Percentiles rank a stretch among this genome's conserved stretches.
Conservation (phyloP, 2,797 vertebrate species). For the Cheirogaleus major region DNA sequence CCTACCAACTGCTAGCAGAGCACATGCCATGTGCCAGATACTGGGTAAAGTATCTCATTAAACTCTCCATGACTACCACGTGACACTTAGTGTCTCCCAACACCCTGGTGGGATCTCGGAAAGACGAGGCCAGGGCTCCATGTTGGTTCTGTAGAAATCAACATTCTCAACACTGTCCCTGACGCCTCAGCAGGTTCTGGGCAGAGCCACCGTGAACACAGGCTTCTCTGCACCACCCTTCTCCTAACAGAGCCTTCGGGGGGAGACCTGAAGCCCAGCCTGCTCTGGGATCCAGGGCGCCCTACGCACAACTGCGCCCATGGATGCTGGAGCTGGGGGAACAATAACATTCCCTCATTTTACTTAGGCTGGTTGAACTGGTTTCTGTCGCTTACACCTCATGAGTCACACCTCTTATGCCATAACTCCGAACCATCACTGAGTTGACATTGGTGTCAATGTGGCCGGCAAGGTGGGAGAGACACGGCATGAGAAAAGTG, state of each 20-base stretch:
- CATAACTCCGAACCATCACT: background rate
- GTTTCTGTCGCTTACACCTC: background rate
- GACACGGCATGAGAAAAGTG: background rate
- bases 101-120: background rate
- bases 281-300: too few relatives aligned
- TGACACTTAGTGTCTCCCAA: background rate
- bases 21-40: background rate
- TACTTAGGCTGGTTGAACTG: background rate
- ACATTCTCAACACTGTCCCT: background rate
- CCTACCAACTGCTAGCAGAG: background rate
- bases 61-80: background rate
- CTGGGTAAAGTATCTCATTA: background rate
- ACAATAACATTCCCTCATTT: background rate
- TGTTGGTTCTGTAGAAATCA: background rate
- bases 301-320: background rate
- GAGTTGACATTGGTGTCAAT: background rate
- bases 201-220: accelerated
- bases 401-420: background rate
- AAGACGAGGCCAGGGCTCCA: background rate
- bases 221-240: background rate
- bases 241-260: background rate
- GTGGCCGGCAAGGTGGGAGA: background rate
- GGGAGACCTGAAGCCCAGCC: background rate
- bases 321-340: background rate
- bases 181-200: background rate